Base-by-base conservation (phyloP, 2,888 invertebrate species). In the Andrena minutula region DNA sequence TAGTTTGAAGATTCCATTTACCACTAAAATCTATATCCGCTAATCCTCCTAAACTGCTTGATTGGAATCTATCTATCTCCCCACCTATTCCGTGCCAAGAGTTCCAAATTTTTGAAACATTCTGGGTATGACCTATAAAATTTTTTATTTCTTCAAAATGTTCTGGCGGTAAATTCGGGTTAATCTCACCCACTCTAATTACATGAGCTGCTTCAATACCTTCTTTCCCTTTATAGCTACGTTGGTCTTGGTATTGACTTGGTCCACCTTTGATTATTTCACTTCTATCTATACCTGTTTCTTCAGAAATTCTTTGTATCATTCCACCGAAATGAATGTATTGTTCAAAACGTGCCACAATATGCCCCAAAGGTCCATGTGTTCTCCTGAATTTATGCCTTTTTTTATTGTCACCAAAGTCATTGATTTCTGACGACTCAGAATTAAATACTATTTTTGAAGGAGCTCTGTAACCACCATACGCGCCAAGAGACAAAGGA, bases 401-500 rank as follows among this genome's bases (percentile, higher is more conserved):
- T 20, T 53, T 20, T n/a, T 8, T 20, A 20, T 20, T 0, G 53
- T 0, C 58, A 28, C n/a, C n/a, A 16, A n/a, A 4, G 0, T 56
- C 0, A 5, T 2, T 7, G 12, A 10, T 16, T 28, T 28, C 26
- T 28, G 60, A 30, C n/a, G 60, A 60, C 7, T 7, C 30, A 0
- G 0, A 0, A 2, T 60, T n/a, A 30, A 16, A 28, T 60, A 30
- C 23, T 30, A 1, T 0, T 30, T 60, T 30, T 30, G 60, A 16
- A 6, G 2, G 5, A 26, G 4, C 0, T 30, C n/a, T 30, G 5
- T 30, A 4, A 60, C 71, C 60, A 28, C 71, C 60, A 61, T n/a
- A 12, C 10, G n/a, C 71, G 20, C 61, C 49, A 49, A 49, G 49
- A 47, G 60, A 20, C 3, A 61, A 2, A 71, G 71, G 71, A 49